Evolutionary conservation across 2,797 vertebrate species (phyloP), one percentile per base, ranked within the genome.

Genomic region (Microctenopoma steveboyesi): DNA sequence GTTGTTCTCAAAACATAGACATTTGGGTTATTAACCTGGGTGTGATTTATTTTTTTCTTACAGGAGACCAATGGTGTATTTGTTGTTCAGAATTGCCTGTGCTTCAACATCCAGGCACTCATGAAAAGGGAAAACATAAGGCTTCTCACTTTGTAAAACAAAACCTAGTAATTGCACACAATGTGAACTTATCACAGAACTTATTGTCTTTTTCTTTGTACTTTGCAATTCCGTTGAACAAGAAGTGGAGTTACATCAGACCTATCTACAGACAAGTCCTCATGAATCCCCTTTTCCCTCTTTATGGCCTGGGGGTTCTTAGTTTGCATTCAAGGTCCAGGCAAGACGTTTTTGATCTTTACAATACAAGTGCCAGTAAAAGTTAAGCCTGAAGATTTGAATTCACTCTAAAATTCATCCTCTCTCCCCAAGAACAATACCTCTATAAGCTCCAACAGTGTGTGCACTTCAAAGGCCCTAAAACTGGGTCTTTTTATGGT

Each of bases 391-490:
- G 49, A 74, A 89, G 90, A 90, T 92, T 92, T 85, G 76, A 90
- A 92, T 92, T 91, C 72, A 89, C 88, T 92, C 90, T 83, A 82
- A 84, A 91, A 92, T 89, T 91, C 89, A 90, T 89, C 86, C 81
- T 73, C 77, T 79, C 76, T 79, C 79, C 64, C 80, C 68, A 72
- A 84, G 86, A 91, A 92, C 89, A 91, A 87, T 86, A 82, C 86
- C 85, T 85, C 82, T 42, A 53, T 92, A 92, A 94, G 88, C 91
- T 84, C 78, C 59, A 64, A 86, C 90, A 92, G 90, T 92, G 92
- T 92, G 90, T 91, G 91, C 67, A 89, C 92, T 93, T 94, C 92
- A 94, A 94, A 93, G 89, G 82, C 75, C 50, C 74, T 82, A 88
- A 92, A 84, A 84, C 87, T 51, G 37, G 49, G 79, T 79, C 84